These are phyloP conservation scores for Scaptomyza montana DNA, from an alignment of 1,140 invertebrate species.

Conservation along the genomic window DNA sequence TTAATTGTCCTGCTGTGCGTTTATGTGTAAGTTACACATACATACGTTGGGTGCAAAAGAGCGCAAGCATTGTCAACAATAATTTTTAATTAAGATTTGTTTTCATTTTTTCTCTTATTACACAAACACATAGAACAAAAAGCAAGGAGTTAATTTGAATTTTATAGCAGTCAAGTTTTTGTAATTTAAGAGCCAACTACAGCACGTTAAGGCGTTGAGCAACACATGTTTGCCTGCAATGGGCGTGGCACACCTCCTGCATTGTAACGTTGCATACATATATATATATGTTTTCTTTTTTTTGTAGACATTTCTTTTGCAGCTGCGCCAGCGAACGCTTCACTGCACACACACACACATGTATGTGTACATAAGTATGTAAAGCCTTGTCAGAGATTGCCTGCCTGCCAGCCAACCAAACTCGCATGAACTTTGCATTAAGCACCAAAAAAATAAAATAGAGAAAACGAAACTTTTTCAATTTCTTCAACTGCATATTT, in stretches of 20 bases:
- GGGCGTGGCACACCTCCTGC: slow-evolving; percentile 48
- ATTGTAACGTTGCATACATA: slow-evolving; percentile 4
- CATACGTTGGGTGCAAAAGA: slow-evolving; percentile 26
- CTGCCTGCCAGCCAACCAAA: slow-evolving; percentile 14
- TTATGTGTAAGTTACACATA: slow-evolving; percentile 27
- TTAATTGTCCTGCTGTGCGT: slow-evolving; percentile 59
- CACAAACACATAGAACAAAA: slow-evolving; percentile 5
- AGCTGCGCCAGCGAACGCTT: slow-evolving; percentile 33
- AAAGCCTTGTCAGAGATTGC: slow-evolving; percentile 13
- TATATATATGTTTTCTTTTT: slow-evolving; percentile 31
- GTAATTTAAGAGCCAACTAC: slow-evolving; percentile 68
- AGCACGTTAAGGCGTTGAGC: slow-evolving; percentile 52
- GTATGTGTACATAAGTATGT: not conserved
- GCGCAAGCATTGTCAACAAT: slow-evolving; percentile 74
- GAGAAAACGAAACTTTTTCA: slow-evolving; percentile 66
- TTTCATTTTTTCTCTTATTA: slow-evolving; percentile 71
- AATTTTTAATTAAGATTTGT: slow-evolving; percentile 81
- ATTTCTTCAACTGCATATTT: slow-evolving; percentile 73
- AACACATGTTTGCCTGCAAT: slow-evolving; percentile 67
- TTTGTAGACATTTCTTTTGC: slow-evolving; percentile 57
- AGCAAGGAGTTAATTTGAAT: slow-evolving; percentile 77
- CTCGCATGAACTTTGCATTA: slow-evolving; percentile 49
- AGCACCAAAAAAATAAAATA: slow-evolving; percentile 7
- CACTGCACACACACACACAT: slow-evolving; percentile 30
- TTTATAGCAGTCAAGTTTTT: slow-evolving; percentile 80